Conservation (phyloP, 2,113 vertebrate species). For the Cygnus buccinator region DNA sequence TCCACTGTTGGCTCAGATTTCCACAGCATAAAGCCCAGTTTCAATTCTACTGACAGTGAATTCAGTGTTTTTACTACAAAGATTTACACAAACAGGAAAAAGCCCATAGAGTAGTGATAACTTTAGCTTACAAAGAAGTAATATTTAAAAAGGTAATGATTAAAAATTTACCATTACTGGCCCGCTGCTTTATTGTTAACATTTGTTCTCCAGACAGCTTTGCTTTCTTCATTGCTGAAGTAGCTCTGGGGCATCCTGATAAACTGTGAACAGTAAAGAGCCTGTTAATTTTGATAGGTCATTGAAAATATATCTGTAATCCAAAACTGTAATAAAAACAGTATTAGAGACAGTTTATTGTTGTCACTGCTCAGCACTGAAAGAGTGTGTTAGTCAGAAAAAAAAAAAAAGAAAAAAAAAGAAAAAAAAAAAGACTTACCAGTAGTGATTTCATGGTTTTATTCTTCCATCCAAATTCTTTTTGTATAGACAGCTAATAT, state of each 20-base stretch:
- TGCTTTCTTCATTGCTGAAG: conserved; percentile 98
- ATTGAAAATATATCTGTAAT: conserved; percentile 28
- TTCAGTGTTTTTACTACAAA: neutral
- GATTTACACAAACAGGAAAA: neutral
- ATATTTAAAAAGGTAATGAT: neutral
- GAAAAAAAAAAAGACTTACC: conserved; percentile 9
- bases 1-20: neutral
- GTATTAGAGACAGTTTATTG: conserved; percentile 2
- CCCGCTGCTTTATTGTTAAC: conserved; percentile 95
- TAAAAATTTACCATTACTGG: conserved; percentile 89
- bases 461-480: neutral
- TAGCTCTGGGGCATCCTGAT: conserved; percentile 97
- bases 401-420: neutral
- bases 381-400: neutral
- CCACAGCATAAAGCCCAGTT: neutral
- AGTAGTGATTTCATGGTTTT: neutral
- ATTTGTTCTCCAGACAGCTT: conserved; percentile 97
- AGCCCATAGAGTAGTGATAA: neutral
- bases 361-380: neutral
- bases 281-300: conserved; percentile 52
- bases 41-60: neutral
- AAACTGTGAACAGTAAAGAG: conserved; percentile 80
- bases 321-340: conserved; percentile 26
- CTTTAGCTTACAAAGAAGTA: neutral
- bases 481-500: neutral